A percentile compares a stretch with the other conserved stretches of the same genome.
Conservation (phyloP, 2,888 invertebrate genomes). For the Lobophora halterata region DNA sequence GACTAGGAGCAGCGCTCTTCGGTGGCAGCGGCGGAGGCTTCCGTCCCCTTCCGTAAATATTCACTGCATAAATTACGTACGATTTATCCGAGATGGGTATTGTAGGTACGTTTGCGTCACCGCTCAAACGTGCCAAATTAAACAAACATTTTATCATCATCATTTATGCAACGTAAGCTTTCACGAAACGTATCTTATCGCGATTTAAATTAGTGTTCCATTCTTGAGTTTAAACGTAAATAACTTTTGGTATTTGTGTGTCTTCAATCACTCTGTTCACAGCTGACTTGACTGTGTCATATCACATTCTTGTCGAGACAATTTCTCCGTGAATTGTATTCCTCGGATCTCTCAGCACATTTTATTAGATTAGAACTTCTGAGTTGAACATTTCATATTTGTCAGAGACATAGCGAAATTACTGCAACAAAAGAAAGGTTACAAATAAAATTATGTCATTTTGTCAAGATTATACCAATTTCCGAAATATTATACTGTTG, state of each 20-base stretch:
- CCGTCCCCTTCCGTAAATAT: slow-evolving; percentile 59
- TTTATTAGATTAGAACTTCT: slow-evolving; percentile 1
- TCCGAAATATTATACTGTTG: no score
- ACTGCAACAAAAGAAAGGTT: no score
- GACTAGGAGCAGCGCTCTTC: slow-evolving; percentile 48
- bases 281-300: slow-evolving; percentile 4
- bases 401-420: no score
- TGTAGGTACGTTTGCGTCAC: slow-evolving; percentile 42
- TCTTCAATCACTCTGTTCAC: slow-evolving; percentile 11
- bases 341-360: not conserved
- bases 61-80: slow-evolving; percentile 67
- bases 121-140: slow-evolving; percentile 58
- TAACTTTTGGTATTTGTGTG: slow-evolving; percentile 13
- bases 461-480: no score
- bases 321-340: slow-evolving; percentile 1
- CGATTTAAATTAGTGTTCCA: slow-evolving; percentile 22
- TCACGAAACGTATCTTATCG: slow-evolving; percentile 21
- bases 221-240: slow-evolving; percentile 10
- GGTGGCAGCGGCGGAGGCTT: slow-evolving; percentile 45
- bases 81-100: slow-evolving; percentile 39
- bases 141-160: slow-evolving; percentile 57
- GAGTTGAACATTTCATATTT: not conserved
- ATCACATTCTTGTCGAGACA: not conserved
- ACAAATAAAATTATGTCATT: no score
- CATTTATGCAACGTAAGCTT: slow-evolving; percentile 41